Conservation (phyloP, 2,113 vertebrate genomes). For the Bubalus kerabau region DNA sequence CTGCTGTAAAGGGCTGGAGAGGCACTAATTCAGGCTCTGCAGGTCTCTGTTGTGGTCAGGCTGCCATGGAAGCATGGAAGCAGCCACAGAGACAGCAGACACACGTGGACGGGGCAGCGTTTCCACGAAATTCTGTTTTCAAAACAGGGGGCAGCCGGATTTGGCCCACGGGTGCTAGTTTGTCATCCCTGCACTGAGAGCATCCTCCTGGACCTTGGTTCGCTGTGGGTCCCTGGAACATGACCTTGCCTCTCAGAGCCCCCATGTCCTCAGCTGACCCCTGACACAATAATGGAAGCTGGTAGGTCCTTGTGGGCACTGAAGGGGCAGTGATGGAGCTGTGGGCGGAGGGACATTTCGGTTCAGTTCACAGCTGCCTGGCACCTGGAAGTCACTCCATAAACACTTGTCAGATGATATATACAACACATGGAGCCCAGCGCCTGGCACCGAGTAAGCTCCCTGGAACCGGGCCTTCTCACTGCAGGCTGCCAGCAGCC, state of each 20-base stretch:
- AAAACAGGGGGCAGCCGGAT: accelerated
- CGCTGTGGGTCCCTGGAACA: accelerated
- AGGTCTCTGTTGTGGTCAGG: accelerated
- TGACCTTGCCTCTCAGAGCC: not conserved
- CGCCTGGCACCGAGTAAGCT: not conserved
- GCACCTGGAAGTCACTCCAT: not conserved
- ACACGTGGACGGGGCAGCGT: accelerated
- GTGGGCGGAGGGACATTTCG: not conserved
- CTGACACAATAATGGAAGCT: accelerated
- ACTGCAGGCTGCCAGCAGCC: not conserved
- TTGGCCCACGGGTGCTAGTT: accelerated
- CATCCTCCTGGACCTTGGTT: not conserved
- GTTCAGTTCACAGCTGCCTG: not conserved
- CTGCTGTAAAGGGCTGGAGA: not conserved
- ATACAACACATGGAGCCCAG: accelerated
- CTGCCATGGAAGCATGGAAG: accelerated
- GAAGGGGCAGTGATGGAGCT: not conserved
- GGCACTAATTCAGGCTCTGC: accelerated
- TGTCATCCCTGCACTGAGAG: not conserved
- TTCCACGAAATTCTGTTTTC: too few species aligned
- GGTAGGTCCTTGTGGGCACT: not conserved
- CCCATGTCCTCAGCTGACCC: not conserved
- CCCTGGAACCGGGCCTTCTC: not conserved
- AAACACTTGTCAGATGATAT: not conserved
- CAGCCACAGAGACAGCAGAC: accelerated